Conservation (phyloP, 2,888 invertebrate species). For the Drosophila pullipes region DNA sequence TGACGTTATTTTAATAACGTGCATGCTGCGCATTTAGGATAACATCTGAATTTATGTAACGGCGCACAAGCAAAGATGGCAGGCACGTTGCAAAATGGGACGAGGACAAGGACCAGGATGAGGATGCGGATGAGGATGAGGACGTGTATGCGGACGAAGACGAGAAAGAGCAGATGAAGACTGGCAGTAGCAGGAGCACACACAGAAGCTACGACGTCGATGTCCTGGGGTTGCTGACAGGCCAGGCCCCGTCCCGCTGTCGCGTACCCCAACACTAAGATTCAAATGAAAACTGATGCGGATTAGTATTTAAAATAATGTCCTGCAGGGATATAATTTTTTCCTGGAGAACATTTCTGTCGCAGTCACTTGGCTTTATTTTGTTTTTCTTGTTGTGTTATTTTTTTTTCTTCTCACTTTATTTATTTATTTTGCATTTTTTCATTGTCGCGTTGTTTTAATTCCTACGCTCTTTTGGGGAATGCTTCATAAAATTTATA, state of each 20-base stretch:
- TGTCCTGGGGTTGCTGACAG: conserved; percentile 65
- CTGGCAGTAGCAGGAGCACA: conserved; percentile 4
- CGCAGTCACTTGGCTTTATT: conserved; percentile 55
- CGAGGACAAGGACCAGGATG: conserved; percentile 24
- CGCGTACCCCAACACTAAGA: conserved; percentile 54
- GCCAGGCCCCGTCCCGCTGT: conserved; percentile 8
- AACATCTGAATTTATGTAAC: conserved; percentile 83
- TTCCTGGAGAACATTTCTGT: conserved; percentile 49
- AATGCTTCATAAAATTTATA: conserved; percentile 83
- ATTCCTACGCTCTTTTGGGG: conserved; percentile 51
- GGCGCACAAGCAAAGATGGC: conserved; percentile 74
- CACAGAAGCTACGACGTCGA: conserved; percentile 36
- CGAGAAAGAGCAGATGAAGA: background rate
- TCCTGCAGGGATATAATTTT: conserved; percentile 85
- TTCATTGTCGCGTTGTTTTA: conserved; percentile 59
- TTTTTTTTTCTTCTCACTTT: conserved; percentile 50
- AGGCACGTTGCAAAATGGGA: conserved; percentile 61
- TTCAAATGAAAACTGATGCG: conserved; percentile 84
- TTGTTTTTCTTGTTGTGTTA: conserved; percentile 1
- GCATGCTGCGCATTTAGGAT: conserved; percentile 80
- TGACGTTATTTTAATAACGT: conserved; percentile 79
- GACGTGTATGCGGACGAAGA: conserved; percentile 4
- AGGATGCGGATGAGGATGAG: background rate
- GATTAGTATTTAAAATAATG: conserved; percentile 85
- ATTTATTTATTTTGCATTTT: conserved; percentile 71